These are phyloP conservation scores for Falco peregrinus DNA, from an alignment of 2,797 vertebrate species.

Conservation along the genomic window DNA sequence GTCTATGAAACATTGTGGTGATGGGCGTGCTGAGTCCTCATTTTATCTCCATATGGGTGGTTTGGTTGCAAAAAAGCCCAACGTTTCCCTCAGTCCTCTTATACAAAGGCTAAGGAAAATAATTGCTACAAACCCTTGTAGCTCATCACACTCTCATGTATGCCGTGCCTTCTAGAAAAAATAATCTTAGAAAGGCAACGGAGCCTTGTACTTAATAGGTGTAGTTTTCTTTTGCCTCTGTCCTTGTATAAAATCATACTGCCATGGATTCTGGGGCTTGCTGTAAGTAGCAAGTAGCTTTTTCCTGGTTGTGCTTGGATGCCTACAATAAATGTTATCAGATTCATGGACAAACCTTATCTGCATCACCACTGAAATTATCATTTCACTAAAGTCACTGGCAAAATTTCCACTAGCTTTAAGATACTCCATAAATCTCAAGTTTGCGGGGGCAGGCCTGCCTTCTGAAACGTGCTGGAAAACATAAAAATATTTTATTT, in stretches of 20 bases:
- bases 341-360: background rate
- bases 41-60: background rate
- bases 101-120: background rate
- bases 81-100: background rate
- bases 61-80: background rate
- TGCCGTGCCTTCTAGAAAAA: background rate
- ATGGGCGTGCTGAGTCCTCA: background rate
- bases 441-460: background rate
- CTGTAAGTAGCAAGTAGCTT: background rate
- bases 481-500: background rate
- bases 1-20: fast-evolving
- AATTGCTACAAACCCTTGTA: background rate
- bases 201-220: background rate
- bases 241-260: background rate
- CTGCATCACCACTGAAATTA: background rate
- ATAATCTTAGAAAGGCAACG: background rate
- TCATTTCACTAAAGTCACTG: background rate
- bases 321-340: background rate
- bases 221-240: background rate
- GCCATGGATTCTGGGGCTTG: background rate
- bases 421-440: background rate
- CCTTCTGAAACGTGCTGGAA: background rate
- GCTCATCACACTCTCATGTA: background rate
- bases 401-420: background rate
- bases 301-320: background rate